These are phyloP conservation scores for Matsumurasca onukii DNA, from an alignment of 1,140 invertebrate genomes.

Conservation along the genomic window DNA sequence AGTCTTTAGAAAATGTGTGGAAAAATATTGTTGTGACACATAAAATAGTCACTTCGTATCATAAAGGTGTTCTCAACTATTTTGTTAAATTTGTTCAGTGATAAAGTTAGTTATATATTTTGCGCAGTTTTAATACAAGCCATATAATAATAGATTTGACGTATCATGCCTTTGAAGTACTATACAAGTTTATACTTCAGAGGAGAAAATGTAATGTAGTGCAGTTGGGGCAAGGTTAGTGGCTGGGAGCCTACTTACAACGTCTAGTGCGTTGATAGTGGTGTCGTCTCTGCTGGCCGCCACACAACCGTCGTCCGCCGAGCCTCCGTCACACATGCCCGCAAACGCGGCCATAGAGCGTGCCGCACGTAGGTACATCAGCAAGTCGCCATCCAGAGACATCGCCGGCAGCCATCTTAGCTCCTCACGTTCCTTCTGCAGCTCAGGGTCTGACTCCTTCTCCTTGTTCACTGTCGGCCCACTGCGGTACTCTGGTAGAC, in stretches of 20 bases:
- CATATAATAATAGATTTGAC: no score
- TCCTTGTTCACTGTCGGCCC: conserved; percentile 58
- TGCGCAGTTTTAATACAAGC: no score
- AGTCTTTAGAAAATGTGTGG: no score
- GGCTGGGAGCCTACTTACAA: conserved; percentile 69
- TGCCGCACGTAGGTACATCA: conserved; percentile 96
- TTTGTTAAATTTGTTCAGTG: no score
- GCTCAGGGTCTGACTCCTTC: conserved; percentile 68
- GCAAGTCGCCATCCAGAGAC: conserved; percentile 89
- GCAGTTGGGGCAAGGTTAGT: no score
- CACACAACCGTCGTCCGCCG: conserved; percentile 93
- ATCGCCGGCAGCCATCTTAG: conserved; percentile 90
- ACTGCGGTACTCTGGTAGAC: conserved; percentile 76
- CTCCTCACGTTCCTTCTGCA: conserved; percentile 78
- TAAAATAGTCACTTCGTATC: no score
- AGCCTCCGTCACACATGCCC: conserved; percentile 97
- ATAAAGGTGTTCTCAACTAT: no score
- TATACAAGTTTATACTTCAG: no score
- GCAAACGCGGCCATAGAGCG: conserved; percentile 94
- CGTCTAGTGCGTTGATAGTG: conserved; percentile 95
- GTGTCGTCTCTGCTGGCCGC: conserved; percentile 96
- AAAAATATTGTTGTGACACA: no score
- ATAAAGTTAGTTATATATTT: no score
- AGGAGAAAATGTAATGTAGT: no score
- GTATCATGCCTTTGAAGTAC: no score